These are phyloP conservation scores for Eudyptes chrysolophus DNA, from an alignment of 2,113 vertebrate genomes.

Conservation along the genomic window DNA sequence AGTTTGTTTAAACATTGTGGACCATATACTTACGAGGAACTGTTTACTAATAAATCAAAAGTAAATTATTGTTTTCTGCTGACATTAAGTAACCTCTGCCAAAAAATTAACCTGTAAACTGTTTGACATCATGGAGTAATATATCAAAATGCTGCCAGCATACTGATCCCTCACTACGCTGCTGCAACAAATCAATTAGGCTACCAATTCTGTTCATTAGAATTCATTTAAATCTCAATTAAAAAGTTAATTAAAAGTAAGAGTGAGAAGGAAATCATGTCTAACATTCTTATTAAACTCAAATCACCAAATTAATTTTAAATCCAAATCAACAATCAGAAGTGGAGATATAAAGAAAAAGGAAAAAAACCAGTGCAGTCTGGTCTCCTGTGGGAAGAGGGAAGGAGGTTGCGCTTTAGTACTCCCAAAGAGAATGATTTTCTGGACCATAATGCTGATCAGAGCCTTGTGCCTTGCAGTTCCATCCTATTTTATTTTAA, in stretches of 20 bases:
- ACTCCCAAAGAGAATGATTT: background rate
- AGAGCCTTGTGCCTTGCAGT: background rate
- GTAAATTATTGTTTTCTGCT: conserved; percentile 50
- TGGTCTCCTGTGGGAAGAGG: background rate
- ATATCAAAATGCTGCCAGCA: conserved; percentile 59
- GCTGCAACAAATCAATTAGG: conserved; percentile 81
- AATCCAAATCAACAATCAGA: conserved; percentile 63
- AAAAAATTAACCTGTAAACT: conserved; percentile 73
- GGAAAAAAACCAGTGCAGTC: background rate
- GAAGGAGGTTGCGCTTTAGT: background rate
- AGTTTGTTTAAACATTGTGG: background rate
- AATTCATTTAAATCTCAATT: conserved; percentile 82
- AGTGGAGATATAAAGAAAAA: background rate
- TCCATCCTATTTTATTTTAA: background rate
- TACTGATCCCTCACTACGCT: conserved; percentile 60
- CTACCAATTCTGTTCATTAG: conserved; percentile 81
- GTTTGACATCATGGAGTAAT: conserved; percentile 51
- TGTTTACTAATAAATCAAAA: background rate
- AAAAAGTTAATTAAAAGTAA: conserved; percentile 83
- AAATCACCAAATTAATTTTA: conserved; percentile 74
- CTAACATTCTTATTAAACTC: conserved; percentile 78
- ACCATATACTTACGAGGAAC: background rate
- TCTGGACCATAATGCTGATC: background rate
- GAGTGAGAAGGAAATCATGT: conserved; percentile 76
- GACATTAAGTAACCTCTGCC: conserved; percentile 60